These are phyloP conservation scores for Osedax frankpressi DNA, from an alignment of 2,888 invertebrate species.

Conservation along the genomic window DNA sequence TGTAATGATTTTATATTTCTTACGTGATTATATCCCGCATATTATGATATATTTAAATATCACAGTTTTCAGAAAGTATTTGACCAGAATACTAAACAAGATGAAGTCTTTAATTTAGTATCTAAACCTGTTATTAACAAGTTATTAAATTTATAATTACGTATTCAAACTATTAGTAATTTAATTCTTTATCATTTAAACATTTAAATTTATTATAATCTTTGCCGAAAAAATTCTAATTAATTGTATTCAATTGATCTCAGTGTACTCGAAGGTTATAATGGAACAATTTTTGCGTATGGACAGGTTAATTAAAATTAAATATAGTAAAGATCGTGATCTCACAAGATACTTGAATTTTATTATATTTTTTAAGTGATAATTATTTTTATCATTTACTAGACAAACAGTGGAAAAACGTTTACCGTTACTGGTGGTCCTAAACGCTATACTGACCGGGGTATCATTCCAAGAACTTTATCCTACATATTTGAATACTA, in stretches of 20 bases:
- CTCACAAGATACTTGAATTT: no score
- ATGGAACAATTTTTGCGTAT: conserved; percentile 48
- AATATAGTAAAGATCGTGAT: no score
- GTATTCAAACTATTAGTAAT: not conserved
- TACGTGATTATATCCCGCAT: no score
- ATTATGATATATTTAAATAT: no score
- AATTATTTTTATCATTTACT: no score
- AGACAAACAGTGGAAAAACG: conserved; percentile 48
- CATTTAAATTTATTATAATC: no score
- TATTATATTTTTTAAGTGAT: no score
- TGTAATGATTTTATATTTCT: no score
- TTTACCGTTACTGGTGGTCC: conserved; percentile 47
- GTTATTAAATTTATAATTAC: no score
- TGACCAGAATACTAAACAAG: conserved; percentile 41
- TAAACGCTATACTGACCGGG: conserved; percentile 42
- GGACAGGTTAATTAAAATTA: conserved; percentile 46
- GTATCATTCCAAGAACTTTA: conserved; percentile 45
- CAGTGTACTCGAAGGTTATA: conserved; percentile 46
- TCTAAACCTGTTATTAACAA: conserved; percentile 46
- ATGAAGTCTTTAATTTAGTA: conserved; percentile 45
- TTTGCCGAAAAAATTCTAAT: no score
- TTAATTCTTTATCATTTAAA: not conserved
- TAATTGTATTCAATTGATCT: conserved; percentile 25
- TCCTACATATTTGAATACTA: conserved; percentile 43
- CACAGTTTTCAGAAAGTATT: conserved; percentile 43